phyloP scores from a whole-genome alignment of 2,797 vertebrate genomes.

The Onychomys torridus region DNA sequence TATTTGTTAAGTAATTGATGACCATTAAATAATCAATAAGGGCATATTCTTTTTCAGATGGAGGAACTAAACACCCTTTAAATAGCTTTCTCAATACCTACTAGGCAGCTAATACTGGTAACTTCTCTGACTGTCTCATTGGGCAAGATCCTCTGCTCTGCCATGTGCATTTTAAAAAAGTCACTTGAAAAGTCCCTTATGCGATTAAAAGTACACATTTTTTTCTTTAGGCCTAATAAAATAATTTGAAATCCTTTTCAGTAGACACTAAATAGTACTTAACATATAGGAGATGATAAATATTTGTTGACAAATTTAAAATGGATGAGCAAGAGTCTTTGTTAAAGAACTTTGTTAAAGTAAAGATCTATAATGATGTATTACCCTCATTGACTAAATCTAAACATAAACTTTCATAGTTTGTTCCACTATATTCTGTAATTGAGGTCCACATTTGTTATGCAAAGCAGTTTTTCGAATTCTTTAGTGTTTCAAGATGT shows the following conservation, averaged over 20 bases:
- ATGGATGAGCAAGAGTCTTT: not conserved
- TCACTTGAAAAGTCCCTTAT: not conserved
- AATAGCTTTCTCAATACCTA: not conserved
- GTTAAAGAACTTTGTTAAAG: not conserved
- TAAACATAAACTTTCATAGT: constrained; percentile 35
- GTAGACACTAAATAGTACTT: not conserved
- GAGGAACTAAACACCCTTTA: not conserved
- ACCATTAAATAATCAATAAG: not conserved
- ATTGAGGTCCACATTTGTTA: constrained; percentile 7
- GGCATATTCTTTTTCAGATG: not conserved
- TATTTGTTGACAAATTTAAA: not conserved
- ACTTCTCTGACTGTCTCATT: not conserved
- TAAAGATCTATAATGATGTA: constrained; percentile 21
- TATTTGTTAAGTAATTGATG: constrained; percentile 44
- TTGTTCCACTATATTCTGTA: constrained; percentile 13
- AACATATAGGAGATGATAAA: not conserved
- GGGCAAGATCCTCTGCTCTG: no score
- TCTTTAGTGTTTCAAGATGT: constrained; percentile 22
- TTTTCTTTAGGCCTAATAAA: constrained; percentile 18
- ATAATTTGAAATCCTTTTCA: constrained; percentile 47
- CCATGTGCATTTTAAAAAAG: not conserved
- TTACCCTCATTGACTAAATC: constrained; percentile 12
- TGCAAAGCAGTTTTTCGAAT: constrained; percentile 36
- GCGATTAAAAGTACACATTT: constrained; percentile 5
- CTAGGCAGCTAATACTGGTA: not conserved